Conservation (phyloP, 2,888 invertebrate genomes). For the Eristalinus aeneus region DNA sequence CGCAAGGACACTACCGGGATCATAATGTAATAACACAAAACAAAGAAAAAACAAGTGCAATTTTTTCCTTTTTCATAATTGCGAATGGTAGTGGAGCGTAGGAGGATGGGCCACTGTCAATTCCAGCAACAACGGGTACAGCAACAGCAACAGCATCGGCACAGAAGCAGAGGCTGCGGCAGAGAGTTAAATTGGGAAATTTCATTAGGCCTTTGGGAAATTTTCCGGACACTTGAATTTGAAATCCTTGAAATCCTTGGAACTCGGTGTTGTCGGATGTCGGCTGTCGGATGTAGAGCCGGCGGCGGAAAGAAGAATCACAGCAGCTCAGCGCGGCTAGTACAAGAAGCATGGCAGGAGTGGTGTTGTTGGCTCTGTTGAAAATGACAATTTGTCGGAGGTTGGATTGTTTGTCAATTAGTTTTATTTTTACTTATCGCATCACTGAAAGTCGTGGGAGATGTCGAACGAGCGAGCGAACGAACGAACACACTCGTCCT, state of each 20-base stretch:
- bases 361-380: constrained; percentile 6
- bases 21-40: constrained; percentile 35
- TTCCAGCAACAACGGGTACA: background rate
- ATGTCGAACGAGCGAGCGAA: background rate
- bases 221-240: constrained; percentile 79
- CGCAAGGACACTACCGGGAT: constrained; percentile 25
- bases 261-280: constrained; percentile 26
- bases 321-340: background rate
- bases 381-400: constrained; percentile 36
- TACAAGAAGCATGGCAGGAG: too few species aligned
- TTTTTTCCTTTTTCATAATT: constrained; percentile 47
- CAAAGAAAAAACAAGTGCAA: background rate
- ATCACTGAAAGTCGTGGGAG: constrained; percentile 4
- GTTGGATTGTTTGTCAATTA: constrained; percentile 52
- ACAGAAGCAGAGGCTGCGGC: background rate
- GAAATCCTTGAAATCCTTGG: constrained; percentile 52
- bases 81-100: constrained; percentile 19
- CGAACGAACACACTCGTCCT: background rate
- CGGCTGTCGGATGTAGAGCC: constrained; percentile 22
- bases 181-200: constrained; percentile 61
- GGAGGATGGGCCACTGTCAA: background rate
- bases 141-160: background rate
- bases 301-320: constrained; percentile 31
- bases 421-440: constrained; percentile 34
- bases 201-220: constrained; percentile 79